Evolutionary conservation across 2,888 invertebrate species (phyloP), one percentile per base, ranked within the genome.

Genomic region (Heliconius charithonia): DNA sequence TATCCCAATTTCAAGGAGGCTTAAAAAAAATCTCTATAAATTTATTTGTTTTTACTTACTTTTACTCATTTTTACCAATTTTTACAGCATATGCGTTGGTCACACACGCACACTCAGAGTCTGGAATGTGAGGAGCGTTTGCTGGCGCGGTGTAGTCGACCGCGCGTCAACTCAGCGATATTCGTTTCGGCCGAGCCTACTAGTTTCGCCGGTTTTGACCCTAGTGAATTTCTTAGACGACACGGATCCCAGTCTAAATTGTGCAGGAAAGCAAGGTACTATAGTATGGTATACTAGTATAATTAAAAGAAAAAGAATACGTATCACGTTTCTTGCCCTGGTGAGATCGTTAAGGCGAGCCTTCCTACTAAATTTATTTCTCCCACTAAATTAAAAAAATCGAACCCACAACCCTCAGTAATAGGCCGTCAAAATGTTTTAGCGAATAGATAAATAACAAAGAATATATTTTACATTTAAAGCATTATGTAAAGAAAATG

Each of bases 111-210:
- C 89, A 96, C 96, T 77, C 96, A 96, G 83, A 96, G 96, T 87
- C 92, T 96, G 85, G 96, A 96, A 92, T 96, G 95, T 86, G 96
- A 95, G 87, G 96, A 95, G 89, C 95, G 93, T 76, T 85, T 95
- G 70, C 93, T 96, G 86, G 94, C 96, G 75, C 95, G 95, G 80
- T 95, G 96, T 85, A 95, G 95, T 83, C 95, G 98, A 82, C 97
- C 97, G 82, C 96, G 98, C 78, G 97, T 98, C 88, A 98, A 98
- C 91, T 98, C 98, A 80, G 98, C 98, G 84, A 97, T 98, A 87
- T 98, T 97, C 91, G 97, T 97, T 81, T 97, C 97, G 76, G 96
- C 97, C 82, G 97, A 97, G 85, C 97, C 97, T 0, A 95, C 96
- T 51, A 97, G 97, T 41, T 97, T 97, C 88, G 97, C 96, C 79